These are phyloP conservation scores for Ageneiosus marmoratus DNA, from an alignment of 2,113 vertebrate species.

Conservation along the genomic window DNA sequence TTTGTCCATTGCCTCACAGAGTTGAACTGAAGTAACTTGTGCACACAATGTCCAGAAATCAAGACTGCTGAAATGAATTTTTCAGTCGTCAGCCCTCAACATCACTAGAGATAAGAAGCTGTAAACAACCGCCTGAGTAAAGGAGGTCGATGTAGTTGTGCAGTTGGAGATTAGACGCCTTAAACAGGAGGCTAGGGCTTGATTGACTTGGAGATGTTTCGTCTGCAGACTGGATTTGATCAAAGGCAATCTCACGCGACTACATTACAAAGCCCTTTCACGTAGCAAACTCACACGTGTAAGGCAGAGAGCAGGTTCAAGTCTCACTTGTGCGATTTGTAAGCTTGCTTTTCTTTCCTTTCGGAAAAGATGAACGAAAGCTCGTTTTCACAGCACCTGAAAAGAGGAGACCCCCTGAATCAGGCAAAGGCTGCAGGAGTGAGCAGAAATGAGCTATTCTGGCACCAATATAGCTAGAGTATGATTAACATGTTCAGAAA, in stretches of 20 bases:
- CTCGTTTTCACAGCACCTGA: constrained; percentile 3
- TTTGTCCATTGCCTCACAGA: constrained; percentile 36
- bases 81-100: constrained; percentile 21
- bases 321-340: constrained; percentile 65
- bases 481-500: neutral
- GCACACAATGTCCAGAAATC: constrained; percentile 13
- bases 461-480: constrained; percentile 27
- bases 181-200: constrained; percentile 36
- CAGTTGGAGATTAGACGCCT: constrained; percentile 60
- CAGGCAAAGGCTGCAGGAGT: constrained; percentile 1
- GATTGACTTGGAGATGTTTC: constrained; percentile 1
- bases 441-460: constrained; percentile 8
- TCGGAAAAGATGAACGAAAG: neutral
- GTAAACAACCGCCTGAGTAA: constrained; percentile 16
- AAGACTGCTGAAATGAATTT: neutral
- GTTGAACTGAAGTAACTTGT: neutral
- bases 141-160: constrained; percentile 56
- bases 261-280: constrained; percentile 15
- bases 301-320: constrained; percentile 71
- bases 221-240: constrained; percentile 62
- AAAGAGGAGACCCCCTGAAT: constrained; percentile 20
- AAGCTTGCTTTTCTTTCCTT: constrained; percentile 42
- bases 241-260: constrained; percentile 55
- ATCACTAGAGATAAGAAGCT: constrained; percentile 10
- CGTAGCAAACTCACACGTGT: constrained; percentile 54